Evolutionary conservation across 53 echinoderm and acorn worm species (phyloP).

Genomic region (Stichopus horrens): DNA sequence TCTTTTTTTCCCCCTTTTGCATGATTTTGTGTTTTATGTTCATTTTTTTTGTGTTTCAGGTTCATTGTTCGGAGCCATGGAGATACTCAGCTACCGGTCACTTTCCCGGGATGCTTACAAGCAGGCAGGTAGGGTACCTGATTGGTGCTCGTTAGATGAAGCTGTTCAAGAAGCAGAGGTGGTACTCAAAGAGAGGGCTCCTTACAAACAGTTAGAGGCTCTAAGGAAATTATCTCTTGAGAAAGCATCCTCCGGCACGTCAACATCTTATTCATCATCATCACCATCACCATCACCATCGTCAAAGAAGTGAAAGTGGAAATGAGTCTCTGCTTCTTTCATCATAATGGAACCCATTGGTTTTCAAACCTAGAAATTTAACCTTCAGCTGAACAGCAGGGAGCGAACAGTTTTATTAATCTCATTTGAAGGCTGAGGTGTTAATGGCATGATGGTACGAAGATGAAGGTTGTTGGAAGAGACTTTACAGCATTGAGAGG

Average conservation of each 20-base stretch:
- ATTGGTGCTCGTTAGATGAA: constrained; percentile 90
- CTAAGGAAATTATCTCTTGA: constrained; percentile 37
- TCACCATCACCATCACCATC: neutral
- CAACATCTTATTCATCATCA: neutral
- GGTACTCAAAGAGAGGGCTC: constrained; percentile 74
- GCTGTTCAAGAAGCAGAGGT: constrained; percentile 69
- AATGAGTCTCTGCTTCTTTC: neutral
- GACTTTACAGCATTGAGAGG: too few species aligned
- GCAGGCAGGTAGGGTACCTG: constrained; percentile 83
- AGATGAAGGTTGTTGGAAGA: too few species aligned
- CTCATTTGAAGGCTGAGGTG: too few species aligned
- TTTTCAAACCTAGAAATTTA: too few species aligned
- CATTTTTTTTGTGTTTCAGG: too few species aligned
- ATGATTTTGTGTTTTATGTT: too few species aligned
- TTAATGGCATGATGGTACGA: too few species aligned
- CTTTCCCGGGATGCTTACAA: constrained; percentile 84
- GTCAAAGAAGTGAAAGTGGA: neutral
- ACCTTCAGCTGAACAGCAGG: too few species aligned
- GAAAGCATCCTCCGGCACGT: neutral
- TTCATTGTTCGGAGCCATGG: constrained; percentile 94
- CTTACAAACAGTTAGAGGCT: constrained; percentile 53
- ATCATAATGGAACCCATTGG: too few species aligned
- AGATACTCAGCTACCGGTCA: constrained; percentile 91
- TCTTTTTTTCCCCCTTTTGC: too few species aligned
- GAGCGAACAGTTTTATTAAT: too few species aligned